These are phyloP conservation scores for Tetramorium alpestre DNA, from an alignment of 1,140 invertebrate species.

Conservation along the genomic window DNA sequence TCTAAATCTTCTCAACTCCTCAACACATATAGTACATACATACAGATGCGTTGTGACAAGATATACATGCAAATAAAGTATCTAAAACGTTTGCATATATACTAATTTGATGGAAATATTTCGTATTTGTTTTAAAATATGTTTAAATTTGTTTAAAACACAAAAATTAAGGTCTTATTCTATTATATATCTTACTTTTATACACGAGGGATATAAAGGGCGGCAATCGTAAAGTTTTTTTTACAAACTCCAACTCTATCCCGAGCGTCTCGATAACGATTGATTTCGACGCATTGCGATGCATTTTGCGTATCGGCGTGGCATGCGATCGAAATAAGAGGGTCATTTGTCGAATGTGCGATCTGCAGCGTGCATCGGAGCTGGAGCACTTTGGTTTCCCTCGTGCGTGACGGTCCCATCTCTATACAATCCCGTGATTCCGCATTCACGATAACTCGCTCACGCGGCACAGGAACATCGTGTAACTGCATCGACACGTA, in stretches of 20 bases:
- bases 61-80: not conserved
- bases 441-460: conserved; percentile 52
- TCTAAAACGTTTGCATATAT: not conserved
- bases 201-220: not conserved
- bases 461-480: conserved; percentile 16
- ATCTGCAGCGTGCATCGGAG: conserved; percentile 19
- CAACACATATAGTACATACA: not conserved
- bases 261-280: not conserved
- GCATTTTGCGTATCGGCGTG: conserved; percentile 49
- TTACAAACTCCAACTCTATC: not conserved
- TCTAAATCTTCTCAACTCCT: conserved; percentile 12
- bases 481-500: conserved; percentile 48
- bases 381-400: conserved; percentile 38
- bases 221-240: not conserved
- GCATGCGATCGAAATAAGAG: conserved; percentile 58
- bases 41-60: not conserved
- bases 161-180: not conserved
- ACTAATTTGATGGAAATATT: conserved; percentile 1
- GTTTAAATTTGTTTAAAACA: no score
- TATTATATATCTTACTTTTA: not conserved
- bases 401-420: conserved; percentile 16
- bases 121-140: not conserved
- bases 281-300: conserved; percentile 40
- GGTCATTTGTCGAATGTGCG: conserved; percentile 65
- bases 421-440: conserved; percentile 48